These are phyloP conservation scores for Drosophila macrothrix DNA, from an alignment of 2,888 invertebrate species.

Conservation along the genomic window DNA sequence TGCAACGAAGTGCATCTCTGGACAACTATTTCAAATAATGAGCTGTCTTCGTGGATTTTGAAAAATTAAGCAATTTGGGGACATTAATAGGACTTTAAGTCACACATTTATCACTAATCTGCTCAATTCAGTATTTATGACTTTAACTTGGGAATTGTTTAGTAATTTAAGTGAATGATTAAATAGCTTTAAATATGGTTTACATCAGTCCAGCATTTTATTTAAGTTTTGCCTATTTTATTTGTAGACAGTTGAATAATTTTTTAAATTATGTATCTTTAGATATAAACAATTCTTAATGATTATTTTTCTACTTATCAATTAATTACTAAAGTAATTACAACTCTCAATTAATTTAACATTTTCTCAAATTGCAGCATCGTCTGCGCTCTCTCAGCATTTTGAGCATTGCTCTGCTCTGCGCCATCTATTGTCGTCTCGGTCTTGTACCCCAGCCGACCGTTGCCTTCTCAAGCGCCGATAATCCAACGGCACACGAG, in stretches of 20 bases:
- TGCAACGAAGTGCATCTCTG: not conserved
- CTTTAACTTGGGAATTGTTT: not conserved
- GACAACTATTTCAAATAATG: not conserved
- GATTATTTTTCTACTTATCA: not conserved
- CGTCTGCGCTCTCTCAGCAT: conserved; percentile 90
- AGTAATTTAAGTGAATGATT: not conserved
- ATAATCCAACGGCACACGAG: conserved; percentile 96
- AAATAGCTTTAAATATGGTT: not conserved
- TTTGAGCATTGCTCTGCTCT: conserved; percentile 87
- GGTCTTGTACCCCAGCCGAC: conserved; percentile 90
- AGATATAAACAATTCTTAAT: not conserved
- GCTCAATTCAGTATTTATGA: not conserved
- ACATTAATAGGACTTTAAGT: not conserved
- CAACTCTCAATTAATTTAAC: conserved; percentile 64
- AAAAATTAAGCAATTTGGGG: not conserved
- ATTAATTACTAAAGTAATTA: not conserved
- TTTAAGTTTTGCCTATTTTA: not conserved
- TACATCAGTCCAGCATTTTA: not conserved
- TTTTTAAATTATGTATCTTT: not conserved
- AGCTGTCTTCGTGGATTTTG: not conserved
- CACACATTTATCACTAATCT: not conserved
- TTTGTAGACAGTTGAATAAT: no score
- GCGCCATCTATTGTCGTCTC: conserved; percentile 91
- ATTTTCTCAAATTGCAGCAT: conserved; percentile 85
- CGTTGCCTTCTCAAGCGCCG: conserved; percentile 95